phyloP scores from a whole-genome alignment of 2,113 vertebrate species.

The Podarcis cretensis region DNA sequence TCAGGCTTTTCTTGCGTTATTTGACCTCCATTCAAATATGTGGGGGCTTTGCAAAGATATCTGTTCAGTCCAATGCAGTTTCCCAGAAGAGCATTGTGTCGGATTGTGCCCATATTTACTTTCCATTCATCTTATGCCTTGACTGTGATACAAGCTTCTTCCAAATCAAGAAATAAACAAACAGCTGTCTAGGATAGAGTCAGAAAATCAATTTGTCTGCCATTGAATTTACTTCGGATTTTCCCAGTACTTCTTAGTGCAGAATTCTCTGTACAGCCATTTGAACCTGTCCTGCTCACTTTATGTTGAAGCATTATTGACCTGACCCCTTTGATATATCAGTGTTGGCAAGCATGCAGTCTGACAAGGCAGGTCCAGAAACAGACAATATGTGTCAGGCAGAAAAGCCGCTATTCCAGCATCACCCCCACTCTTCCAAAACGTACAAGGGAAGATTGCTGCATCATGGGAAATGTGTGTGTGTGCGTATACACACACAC shows the following conservation, averaged over 20 bases:
- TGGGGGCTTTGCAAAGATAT: neutral
- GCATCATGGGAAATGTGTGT: neutral
- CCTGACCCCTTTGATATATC: conserved; percentile 45
- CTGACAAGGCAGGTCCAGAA: conserved; percentile 37
- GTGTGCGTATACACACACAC: too few relatives aligned
- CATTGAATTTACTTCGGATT: conserved; percentile 19
- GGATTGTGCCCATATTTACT: neutral
- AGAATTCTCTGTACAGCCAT: conserved; percentile 11
- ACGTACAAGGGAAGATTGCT: conserved; percentile 41
- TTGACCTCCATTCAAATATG: neutral
- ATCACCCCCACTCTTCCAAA: neutral
- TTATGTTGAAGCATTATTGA: neutral
- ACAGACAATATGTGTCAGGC: conserved; percentile 27
- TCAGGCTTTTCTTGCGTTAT: neutral
- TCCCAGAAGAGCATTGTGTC: neutral
- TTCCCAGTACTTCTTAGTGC: conserved; percentile 19
- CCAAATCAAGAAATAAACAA: neutral
- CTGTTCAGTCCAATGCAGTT: neutral
- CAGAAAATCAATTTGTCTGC: conserved; percentile 17
- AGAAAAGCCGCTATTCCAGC: neutral
- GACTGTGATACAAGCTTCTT: conserved; percentile 1
- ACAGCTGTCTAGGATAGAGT: neutral
- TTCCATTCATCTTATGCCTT: neutral
- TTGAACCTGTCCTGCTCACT: conserved; percentile 36
- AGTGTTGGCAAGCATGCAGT: conserved; percentile 13